A percentile compares a stretch with the other conserved stretches of the same genome.
Evolutionary conservation across 1,140 invertebrate species (phyloP).

Genomic region (Neelides sp.): DNA sequence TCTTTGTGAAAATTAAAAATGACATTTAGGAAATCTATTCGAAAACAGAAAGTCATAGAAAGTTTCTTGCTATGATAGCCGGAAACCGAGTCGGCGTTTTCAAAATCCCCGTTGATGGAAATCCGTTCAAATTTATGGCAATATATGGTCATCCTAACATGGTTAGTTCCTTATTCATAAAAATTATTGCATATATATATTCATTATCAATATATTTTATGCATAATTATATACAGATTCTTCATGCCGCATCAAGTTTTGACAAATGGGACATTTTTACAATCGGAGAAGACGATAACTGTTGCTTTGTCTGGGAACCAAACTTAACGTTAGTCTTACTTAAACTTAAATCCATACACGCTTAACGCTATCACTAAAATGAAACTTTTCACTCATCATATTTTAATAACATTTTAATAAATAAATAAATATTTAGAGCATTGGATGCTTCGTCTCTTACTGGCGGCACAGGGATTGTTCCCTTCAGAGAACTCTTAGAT

Average conservation of each 20-base stretch:
- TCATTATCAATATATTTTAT: too few species aligned
- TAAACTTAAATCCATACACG: not conserved
- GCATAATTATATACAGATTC: constrained; percentile 39
- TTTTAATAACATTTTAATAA: constrained; percentile 5
- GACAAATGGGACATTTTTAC: constrained; percentile 46
- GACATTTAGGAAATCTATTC: too few species aligned
- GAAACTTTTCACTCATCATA: too few species aligned
- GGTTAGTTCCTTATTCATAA: constrained; percentile 37
- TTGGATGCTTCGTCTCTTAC: constrained; percentile 39
- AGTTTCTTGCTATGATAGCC: constrained; percentile 11
- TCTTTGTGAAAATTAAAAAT: too few species aligned
- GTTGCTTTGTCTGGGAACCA: constrained; percentile 47
- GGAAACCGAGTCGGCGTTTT: constrained; percentile 24
- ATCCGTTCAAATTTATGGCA: constrained; percentile 54
- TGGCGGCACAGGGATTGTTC: constrained; percentile 43
- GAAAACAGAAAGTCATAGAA: not conserved
- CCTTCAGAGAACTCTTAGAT: constrained; percentile 46
- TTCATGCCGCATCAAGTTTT: constrained; percentile 33
- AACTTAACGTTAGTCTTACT: constrained; percentile 41
- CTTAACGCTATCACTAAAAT: constrained; percentile 1
- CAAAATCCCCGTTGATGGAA: constrained; percentile 43
- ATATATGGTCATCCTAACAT: constrained; percentile 49
- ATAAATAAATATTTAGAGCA: constrained; percentile 35
- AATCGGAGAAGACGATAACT: constrained; percentile 42
- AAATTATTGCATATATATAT: too few species aligned